These are phyloP conservation scores for Chironomus tentans DNA, from an alignment of 2,888 invertebrate genomes.

Conservation along the genomic window DNA sequence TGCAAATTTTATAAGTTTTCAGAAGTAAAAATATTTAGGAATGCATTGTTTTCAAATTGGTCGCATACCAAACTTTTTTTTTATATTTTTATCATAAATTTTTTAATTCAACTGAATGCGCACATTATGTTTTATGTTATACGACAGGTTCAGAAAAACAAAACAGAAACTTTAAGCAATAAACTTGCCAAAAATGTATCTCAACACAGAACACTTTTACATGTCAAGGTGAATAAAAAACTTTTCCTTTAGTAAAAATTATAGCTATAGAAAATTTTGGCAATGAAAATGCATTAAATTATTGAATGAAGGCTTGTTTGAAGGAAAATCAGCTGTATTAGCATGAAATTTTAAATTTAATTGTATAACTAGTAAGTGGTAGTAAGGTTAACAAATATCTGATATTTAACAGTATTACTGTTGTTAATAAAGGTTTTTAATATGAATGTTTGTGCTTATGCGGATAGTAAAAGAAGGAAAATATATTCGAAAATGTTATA, in stretches of 20 bases:
- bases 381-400: too few species aligned
- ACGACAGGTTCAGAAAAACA: too few species aligned
- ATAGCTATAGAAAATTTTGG: neutral
- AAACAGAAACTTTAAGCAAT: too few species aligned
- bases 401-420: too few species aligned
- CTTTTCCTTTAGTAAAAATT: neutral
- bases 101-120: neutral
- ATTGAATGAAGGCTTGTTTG: neutral
- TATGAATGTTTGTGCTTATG: too few species aligned
- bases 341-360: too few species aligned
- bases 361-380: too few species aligned
- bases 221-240: neutral
- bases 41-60: neutral
- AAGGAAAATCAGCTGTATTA: neutral
- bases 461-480: too few species aligned
- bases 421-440: too few species aligned
- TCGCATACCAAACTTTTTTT: neutral
- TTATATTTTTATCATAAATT: neutral
- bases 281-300: neutral
- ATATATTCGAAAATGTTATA: too few species aligned
- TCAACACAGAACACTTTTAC: neutral
- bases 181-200: too few species aligned
- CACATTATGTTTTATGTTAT: neutral
- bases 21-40: neutral
- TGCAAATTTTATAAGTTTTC: neutral